Evolutionary conservation across 2,888 invertebrate genomes (phyloP).

Genomic region (Troides aeacus): DNA sequence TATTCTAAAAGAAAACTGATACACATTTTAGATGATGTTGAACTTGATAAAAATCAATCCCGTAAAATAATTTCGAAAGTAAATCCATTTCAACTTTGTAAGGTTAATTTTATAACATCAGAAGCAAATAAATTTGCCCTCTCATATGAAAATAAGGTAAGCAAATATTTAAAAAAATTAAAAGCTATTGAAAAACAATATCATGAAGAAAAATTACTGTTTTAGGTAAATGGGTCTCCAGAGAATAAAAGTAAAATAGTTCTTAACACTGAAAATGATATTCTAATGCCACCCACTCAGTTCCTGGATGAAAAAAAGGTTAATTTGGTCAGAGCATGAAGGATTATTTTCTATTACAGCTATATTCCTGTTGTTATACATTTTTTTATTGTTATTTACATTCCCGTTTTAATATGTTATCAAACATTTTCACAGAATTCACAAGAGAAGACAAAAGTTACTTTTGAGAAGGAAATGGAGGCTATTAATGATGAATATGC

Average conservation of each 20-base stretch:
- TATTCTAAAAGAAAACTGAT: slow-evolving; percentile 63
- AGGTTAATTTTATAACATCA: slow-evolving; percentile 46
- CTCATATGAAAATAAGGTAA: slow-evolving; percentile 10
- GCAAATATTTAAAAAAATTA: not conserved
- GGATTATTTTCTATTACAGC: not conserved
- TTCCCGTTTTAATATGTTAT: not conserved
- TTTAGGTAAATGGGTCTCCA: slow-evolving; percentile 15
- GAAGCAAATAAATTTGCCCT: slow-evolving; percentile 20
- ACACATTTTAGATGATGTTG: slow-evolving; percentile 62
- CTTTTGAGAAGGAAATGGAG: slow-evolving; percentile 48
- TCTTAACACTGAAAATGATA: slow-evolving; percentile 37
- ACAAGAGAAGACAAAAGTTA: slow-evolving; percentile 54
- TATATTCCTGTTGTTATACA: not conserved
- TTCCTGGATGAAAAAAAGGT: slow-evolving; percentile 54
- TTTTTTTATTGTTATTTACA: not conserved
- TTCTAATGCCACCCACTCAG: slow-evolving; percentile 59
- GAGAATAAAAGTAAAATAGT: slow-evolving; percentile 45
- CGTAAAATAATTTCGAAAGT: slow-evolving; percentile 53
- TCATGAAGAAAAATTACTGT: slow-evolving; percentile 3
- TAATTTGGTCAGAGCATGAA: not conserved
- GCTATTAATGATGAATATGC: slow-evolving; percentile 38
- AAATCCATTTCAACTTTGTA: slow-evolving; percentile 47
- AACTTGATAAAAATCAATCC: slow-evolving; percentile 50
- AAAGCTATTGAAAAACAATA: not conserved
- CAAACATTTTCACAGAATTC: slow-evolving; percentile 35